Evolutionary conservation across 2,888 invertebrate genomes (phyloP).

Genomic region (Pterobdella sp.): DNA sequence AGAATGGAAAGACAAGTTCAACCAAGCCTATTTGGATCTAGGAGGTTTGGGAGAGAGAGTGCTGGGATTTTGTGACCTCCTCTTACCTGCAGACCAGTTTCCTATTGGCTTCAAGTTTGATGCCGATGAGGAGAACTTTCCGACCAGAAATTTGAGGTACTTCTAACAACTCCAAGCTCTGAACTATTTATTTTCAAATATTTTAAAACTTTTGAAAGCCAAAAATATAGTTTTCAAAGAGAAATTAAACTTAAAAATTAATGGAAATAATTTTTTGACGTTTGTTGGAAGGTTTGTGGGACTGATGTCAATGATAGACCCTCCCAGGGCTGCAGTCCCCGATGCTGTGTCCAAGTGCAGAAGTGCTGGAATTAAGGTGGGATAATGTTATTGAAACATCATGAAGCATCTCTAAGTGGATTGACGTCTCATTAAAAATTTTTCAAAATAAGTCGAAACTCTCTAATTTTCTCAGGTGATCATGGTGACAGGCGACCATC

Average conservation of each 20-base stretch:
- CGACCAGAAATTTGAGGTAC: slow-evolving; percentile 62
- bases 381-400: slow-evolving; percentile 53
- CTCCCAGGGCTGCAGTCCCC: slow-evolving; percentile 93
- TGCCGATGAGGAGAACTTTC: slow-evolving; percentile 66
- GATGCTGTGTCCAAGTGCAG: slow-evolving; percentile 94
- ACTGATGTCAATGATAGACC: slow-evolving; percentile 97
- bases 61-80: slow-evolving; percentile 83
- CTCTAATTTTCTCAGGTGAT: slow-evolving; percentile 56
- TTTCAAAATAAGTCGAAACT: slow-evolving; percentile 48
- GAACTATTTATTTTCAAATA: too few relatives aligned
- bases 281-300: slow-evolving; percentile 76
- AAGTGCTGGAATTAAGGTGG: slow-evolving; percentile 83
- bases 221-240: too few relatives aligned
- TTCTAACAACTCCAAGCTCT: too few relatives aligned
- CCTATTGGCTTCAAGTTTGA: slow-evolving; percentile 89
- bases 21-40: slow-evolving; percentile 69
- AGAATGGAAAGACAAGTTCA: slow-evolving; percentile 88
- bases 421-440: neutral
- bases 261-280: too few relatives aligned
- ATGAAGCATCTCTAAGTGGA: too few relatives aligned
- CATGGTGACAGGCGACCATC: slow-evolving; percentile 58
- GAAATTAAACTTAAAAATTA: too few relatives aligned
- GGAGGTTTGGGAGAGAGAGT: slow-evolving; percentile 80
- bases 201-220: too few relatives aligned
- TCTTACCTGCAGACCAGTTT: slow-evolving; percentile 82